Percentiles rank a stretch among this genome's conserved stretches.
Conservation (phyloP, 2,113 vertebrate species). For the Chaenogobius annularis region DNA sequence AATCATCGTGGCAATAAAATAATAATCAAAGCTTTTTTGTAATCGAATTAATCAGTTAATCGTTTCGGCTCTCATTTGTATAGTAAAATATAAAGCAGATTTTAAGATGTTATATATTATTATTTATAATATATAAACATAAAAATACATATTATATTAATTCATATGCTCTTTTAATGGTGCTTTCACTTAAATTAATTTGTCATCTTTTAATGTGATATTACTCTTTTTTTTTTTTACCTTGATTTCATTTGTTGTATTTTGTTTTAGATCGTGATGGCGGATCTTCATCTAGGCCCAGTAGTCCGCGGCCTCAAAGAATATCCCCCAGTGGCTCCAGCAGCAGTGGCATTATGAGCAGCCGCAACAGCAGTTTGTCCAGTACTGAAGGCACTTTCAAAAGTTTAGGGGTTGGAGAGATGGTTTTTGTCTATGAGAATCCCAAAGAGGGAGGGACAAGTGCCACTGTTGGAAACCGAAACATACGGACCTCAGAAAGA, state of each 20-base stretch:
- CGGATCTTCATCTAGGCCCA: slow-evolving; percentile 85
- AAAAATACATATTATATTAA: too few species aligned
- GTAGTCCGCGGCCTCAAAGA: slow-evolving; percentile 93
- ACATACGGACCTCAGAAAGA: slow-evolving; percentile 87
- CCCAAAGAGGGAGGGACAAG: slow-evolving; percentile 82
- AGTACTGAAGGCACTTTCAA: slow-evolving; percentile 92
- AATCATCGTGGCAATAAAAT: too few species aligned
- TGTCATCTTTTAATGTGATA: neutral
- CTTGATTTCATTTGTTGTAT: neutral
- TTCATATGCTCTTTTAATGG: neutral
- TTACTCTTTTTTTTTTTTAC: neutral
- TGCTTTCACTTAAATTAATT: neutral
- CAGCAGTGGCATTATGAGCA: slow-evolving; percentile 86
- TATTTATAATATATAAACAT: too few species aligned
- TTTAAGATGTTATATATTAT: neutral
- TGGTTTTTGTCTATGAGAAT: slow-evolving; percentile 97
- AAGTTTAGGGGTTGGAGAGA: slow-evolving; percentile 81
- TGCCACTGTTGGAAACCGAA: slow-evolving; percentile 74
- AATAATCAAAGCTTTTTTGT: too few species aligned
- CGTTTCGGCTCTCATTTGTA: too few species aligned
- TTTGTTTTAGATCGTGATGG: slow-evolving; percentile 85
- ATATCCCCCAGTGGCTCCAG: slow-evolving; percentile 88
- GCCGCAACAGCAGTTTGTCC: slow-evolving; percentile 92
- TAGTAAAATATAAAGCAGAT: too few species aligned
- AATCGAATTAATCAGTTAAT: too few species aligned